phyloP scores from a whole-genome alignment of 2,888 invertebrate genomes.

The Caradrina clavipalpis region DNA sequence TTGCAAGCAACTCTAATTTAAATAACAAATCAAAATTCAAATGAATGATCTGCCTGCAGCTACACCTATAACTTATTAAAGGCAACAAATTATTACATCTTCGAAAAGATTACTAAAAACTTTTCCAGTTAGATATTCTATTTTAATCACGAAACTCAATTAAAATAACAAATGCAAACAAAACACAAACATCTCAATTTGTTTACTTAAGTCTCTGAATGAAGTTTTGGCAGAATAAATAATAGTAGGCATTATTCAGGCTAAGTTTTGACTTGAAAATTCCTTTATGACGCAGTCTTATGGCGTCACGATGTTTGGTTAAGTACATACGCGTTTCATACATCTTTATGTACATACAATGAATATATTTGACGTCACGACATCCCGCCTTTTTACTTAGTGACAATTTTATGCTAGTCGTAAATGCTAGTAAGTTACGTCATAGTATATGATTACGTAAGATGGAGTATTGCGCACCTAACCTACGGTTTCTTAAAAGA shows the following conservation, averaged over 20 bases:
- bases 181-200: slow-evolving; percentile 16
- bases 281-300: slow-evolving; percentile 27
- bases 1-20: slow-evolving; percentile 1
- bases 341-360: slow-evolving; percentile 8
- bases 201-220: slow-evolving; percentile 8
- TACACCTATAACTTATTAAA: slow-evolving; percentile 6
- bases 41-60: neutral
- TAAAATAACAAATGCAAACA: slow-evolving; percentile 27
- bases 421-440: neutral
- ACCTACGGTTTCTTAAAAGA: too few relatives aligned
- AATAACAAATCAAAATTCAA: neutral
- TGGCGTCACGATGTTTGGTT: slow-evolving; percentile 35
- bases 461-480: neutral
- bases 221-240: slow-evolving; percentile 6
- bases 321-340: slow-evolving; percentile 23
- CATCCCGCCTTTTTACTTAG: slow-evolving; percentile 4
- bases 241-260: neutral
- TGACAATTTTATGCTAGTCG: slow-evolving; percentile 6
- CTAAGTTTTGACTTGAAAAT: slow-evolving; percentile 26
- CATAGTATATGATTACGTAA: slow-evolving; percentile 1
- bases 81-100: neutral
- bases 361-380: slow-evolving; percentile 38
- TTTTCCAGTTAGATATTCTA: neutral
- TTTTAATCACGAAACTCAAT: slow-evolving; percentile 32
- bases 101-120: slow-evolving; percentile 10